phyloP scores from a whole-genome alignment of 2,888 invertebrate species.

The Maniola hyperantus region DNA sequence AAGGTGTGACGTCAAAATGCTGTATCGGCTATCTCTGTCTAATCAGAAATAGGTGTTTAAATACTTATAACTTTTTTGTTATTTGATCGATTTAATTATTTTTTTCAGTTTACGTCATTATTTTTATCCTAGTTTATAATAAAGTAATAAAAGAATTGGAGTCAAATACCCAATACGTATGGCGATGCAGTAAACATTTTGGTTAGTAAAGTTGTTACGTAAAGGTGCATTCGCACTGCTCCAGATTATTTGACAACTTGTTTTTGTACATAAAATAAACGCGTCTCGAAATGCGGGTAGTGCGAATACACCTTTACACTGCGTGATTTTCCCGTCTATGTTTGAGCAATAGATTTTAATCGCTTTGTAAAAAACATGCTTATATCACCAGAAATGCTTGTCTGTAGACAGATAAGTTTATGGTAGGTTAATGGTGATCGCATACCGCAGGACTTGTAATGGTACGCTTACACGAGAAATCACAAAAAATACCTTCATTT shows the following conservation, averaged over 20 bases:
- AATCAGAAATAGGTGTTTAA: no score
- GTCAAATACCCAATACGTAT: no score
- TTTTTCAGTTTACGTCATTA: no score
- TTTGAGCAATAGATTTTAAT: constrained; percentile 51
- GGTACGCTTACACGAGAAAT: no score
- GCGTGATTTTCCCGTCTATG: constrained; percentile 52
- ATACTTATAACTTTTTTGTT: no score
- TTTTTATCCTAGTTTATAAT: no score
- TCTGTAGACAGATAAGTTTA: constrained; percentile 42
- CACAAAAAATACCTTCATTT: no score
- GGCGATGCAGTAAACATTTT: constrained; percentile 26
- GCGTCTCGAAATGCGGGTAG: constrained; percentile 51
- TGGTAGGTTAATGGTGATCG: constrained; percentile 42
- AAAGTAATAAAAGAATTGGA: no score
- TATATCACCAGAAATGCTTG: constrained; percentile 45
- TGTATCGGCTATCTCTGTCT: no score
- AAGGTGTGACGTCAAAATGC: no score
- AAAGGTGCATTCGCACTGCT: constrained; percentile 49
- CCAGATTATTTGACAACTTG: constrained; percentile 54
- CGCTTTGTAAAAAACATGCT: constrained; percentile 55
- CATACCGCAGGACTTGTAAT: not conserved
- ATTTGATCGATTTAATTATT: no score
- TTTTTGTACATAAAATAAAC: constrained; percentile 63
- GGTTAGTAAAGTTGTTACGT: constrained; percentile 43
- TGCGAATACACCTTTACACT: constrained; percentile 52